Percentiles rank a stretch among this genome's conserved stretches.
Evolutionary conservation across 2,888 invertebrate species (phyloP).

Genomic region (Corbicula japonica): DNA sequence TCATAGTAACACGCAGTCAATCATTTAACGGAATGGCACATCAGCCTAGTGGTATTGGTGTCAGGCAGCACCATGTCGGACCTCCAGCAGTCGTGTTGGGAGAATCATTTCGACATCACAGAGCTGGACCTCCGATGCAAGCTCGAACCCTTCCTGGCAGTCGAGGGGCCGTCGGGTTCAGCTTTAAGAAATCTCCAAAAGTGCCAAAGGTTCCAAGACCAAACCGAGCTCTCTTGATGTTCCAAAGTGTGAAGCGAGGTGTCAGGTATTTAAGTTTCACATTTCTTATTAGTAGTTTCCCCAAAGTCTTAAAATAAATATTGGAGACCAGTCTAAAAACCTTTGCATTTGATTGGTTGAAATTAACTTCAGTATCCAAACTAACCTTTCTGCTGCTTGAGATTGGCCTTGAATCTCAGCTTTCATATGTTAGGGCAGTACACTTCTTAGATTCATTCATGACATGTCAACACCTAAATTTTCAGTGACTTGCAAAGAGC

Average conservation of each 20-base stretch:
- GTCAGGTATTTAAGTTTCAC: too few relatives aligned
- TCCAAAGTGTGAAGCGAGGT: slow-evolving; percentile 84
- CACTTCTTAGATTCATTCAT: too few relatives aligned
- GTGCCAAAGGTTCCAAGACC: slow-evolving; percentile 84
- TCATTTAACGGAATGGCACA: slow-evolving; percentile 79
- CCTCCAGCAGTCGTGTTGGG: slow-evolving; percentile 76
- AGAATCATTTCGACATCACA: slow-evolving; percentile 75
- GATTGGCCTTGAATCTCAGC: too few relatives aligned
- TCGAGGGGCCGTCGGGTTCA: slow-evolving; percentile 67
- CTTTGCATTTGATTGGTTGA: too few relatives aligned
- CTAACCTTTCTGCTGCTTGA: too few relatives aligned
- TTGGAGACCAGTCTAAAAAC: too few relatives aligned
- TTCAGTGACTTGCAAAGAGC: too few relatives aligned
- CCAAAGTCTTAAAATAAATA: too few relatives aligned
- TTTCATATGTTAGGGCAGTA: too few relatives aligned
- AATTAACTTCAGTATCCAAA: too few relatives aligned
- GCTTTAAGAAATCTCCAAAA: slow-evolving; percentile 81
- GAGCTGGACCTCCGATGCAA: slow-evolving; percentile 67
- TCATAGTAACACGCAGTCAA: slow-evolving; percentile 78
- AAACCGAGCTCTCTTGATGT: slow-evolving; percentile 82
- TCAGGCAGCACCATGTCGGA: slow-evolving; percentile 57
- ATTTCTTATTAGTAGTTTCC: too few relatives aligned
- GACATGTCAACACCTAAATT: too few relatives aligned
- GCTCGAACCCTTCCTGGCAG: slow-evolving; percentile 52
- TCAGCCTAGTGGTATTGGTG: slow-evolving; percentile 32